Base-by-base conservation (phyloP, 2,113 vertebrate species). In the Rafetus swinhoei region DNA sequence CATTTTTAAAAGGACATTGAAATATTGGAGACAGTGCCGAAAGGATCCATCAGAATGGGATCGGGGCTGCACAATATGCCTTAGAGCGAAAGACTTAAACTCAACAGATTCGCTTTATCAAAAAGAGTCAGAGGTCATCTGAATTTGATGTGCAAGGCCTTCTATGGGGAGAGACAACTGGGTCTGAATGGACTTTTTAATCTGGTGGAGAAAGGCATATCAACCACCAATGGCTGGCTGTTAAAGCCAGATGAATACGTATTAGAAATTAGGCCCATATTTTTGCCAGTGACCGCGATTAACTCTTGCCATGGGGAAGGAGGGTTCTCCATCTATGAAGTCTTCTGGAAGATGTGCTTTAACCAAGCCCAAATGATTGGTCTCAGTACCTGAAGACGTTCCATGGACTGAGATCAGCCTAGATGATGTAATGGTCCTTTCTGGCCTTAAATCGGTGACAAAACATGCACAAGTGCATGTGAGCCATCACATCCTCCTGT, bases 331-430 rank as follows among this genome's bases (percentile, higher is more conserved):
- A 13, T 45, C 35, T 77, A 5, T 1, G 45, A 39, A n/a, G 2
- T 39, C 55, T 45, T 14, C 2, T 21, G 3, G 27, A 62, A 59
- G 35, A 32, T 2, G 14, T 3, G 50, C 19, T 65, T 32, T 9
- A 32, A 32, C 12, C 22, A 62, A 79, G 15, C 32, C 21, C 53
- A 53, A 1, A 3, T 3, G 32, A 53, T 22, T 12, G 10, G 4
- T 9, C 3, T 24, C 19, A 57, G 7, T 62, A 9, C 25, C 0
- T 4, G 84, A 2, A 0, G 0, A 3, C 27, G 7, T 50, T 45
- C 2, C 35, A 29, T 52, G 2, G 18, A 80, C 22, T 1, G 35
- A n/a, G 35, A 11, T 50, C 74, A 50, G 22, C 21, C 10, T 24
- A 27, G 39, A 14, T 15, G 45, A 25, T 8, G 5, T 27, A 14